A percentile compares a stretch with the other conserved stretches of the same genome.
Conservation (phyloP, 2,113 vertebrate genomes). For the Ivindomyrus marchei region DNA sequence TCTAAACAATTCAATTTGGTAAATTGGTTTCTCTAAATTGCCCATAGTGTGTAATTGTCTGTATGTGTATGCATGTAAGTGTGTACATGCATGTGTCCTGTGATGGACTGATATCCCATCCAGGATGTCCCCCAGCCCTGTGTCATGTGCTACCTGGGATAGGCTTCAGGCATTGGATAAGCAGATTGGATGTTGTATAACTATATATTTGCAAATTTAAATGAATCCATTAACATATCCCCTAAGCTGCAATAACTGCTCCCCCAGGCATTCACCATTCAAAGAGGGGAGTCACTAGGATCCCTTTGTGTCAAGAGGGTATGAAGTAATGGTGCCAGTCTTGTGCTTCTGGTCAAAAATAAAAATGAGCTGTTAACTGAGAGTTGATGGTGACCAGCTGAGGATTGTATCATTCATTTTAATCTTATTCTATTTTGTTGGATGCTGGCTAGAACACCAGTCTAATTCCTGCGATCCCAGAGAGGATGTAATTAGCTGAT, state of each 20-base stretch:
- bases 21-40: neutral
- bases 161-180: neutral
- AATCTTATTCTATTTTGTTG: neutral
- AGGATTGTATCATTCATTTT: neutral
- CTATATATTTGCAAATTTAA: neutral
- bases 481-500: conserved; percentile 3
- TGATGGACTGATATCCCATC: neutral
- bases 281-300: neutral
- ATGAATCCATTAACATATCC: neutral
- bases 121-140: neutral
- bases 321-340: neutral
- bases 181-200: neutral
- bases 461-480: neutral
- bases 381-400: neutral
- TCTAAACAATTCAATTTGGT: neutral
- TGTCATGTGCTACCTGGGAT: neutral
- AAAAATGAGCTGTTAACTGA: neutral
- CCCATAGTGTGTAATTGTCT: neutral
- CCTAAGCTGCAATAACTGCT: neutral
- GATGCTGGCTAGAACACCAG: neutral
- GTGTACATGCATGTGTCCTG: neutral
- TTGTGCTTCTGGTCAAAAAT: neutral
- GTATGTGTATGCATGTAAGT: neutral
- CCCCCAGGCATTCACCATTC: neutral
- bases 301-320: neutral